Evolutionary conservation across 2,797 vertebrate species (phyloP).

Genomic region (Amazona ochrocephala): DNA sequence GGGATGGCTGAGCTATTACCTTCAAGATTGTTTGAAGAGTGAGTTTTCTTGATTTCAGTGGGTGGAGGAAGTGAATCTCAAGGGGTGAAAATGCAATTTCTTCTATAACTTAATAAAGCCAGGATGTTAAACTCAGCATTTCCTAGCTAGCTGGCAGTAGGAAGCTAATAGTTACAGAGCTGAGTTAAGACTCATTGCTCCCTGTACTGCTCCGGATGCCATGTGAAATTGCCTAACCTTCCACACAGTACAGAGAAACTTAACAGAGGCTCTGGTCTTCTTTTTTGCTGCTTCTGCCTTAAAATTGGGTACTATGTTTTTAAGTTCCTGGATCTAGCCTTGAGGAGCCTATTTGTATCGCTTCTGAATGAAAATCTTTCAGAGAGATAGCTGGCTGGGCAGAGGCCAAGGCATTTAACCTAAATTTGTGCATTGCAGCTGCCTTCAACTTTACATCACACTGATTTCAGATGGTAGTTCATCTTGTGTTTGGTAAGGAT

Average conservation of each 20-base stretch:
- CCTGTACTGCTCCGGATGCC: not conserved
- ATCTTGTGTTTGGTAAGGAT: not conserved
- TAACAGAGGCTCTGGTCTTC: not conserved
- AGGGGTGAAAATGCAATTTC: not conserved
- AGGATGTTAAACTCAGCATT: not conserved
- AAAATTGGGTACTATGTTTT: not conserved
- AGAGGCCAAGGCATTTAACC: not conserved
- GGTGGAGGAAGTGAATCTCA: not conserved
- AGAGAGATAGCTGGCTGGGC: not conserved
- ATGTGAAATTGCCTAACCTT: not conserved
- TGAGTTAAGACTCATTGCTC: not conserved
- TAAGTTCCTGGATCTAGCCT: not conserved
- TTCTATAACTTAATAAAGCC: not conserved
- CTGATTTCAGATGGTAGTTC: not conserved
- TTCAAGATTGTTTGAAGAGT: not conserved
- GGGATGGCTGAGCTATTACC: not conserved
- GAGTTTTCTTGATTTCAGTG: not conserved
- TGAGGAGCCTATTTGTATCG: not conserved
- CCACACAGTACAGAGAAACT: rapidly evolving
- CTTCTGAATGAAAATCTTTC: not conserved
- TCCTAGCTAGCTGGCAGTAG: not conserved
- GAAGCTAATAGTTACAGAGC: not conserved
- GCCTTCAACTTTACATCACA: not conserved
- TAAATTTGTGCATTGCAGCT: not conserved
- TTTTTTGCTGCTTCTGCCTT: not conserved